Evolutionary conservation across 2,888 invertebrate genomes (phyloP).

Genomic region (Tanypteryx hageni): DNA sequence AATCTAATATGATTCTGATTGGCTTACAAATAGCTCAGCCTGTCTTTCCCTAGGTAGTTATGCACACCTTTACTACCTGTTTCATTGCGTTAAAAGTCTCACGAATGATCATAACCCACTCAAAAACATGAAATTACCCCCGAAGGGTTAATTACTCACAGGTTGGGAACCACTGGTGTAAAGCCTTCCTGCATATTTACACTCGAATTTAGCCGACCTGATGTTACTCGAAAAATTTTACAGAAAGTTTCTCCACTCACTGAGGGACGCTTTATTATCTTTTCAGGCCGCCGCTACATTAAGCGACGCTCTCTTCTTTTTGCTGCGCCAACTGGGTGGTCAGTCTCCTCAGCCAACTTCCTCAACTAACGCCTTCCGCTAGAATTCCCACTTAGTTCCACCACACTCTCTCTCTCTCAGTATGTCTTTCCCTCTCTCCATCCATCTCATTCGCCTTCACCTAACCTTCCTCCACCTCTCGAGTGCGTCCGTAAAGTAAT

Average conservation of each 20-base stretch:
- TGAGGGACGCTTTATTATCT: background rate
- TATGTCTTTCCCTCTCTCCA: background rate
- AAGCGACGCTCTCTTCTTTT: background rate
- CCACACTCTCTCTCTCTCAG: background rate
- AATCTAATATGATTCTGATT: too few species aligned
- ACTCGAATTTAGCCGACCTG: background rate
- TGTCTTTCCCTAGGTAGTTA: too few species aligned
- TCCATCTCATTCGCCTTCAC: background rate
- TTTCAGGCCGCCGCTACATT: background rate
- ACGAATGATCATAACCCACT: too few species aligned
- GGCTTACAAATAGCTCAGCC: too few species aligned
- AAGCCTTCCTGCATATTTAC: too few species aligned
- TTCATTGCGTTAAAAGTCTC: too few species aligned
- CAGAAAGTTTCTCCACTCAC: background rate
- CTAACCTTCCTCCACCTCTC: background rate
- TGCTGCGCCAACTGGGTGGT: conserved; percentile 3
- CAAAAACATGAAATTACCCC: too few species aligned
- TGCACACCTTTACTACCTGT: too few species aligned
- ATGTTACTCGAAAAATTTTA: background rate
- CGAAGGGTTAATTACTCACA: too few species aligned
- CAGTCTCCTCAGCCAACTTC: background rate
- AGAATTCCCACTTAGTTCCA: background rate
- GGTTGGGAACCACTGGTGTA: too few species aligned
- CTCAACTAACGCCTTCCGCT: conserved; percentile 2
- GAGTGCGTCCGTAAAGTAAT: background rate